Percentiles rank a stretch among this genome's conserved stretches.
These are phyloP conservation scores for Pomatorhinus ruficollis DNA, from an alignment of 2,113 vertebrate genomes.

Conservation along the genomic window DNA sequence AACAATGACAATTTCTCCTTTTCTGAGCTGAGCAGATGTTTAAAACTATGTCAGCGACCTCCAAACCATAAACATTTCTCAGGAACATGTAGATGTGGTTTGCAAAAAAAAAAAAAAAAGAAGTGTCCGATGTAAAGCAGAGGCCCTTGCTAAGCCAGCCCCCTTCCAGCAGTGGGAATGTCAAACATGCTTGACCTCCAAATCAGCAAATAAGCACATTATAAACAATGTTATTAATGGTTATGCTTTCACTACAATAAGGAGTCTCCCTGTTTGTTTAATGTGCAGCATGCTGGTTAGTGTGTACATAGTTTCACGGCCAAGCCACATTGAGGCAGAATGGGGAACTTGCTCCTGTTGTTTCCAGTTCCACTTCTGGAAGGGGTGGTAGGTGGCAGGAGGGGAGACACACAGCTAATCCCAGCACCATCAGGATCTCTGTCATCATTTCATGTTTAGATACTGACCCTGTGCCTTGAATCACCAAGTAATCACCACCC, in stretches of 20 bases:
- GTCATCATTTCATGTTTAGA: background rate
- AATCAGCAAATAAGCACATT: slow-evolving; percentile 69
- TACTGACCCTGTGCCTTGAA: background rate
- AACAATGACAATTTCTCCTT: slow-evolving; percentile 28
- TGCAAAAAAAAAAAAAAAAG: background rate
- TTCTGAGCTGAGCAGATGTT: slow-evolving; percentile 61
- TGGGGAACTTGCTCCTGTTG: background rate
- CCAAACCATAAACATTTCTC: slow-evolving; percentile 64
- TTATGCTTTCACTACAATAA: slow-evolving; percentile 27
- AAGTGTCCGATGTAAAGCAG: slow-evolving; percentile 11
- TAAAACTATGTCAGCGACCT: slow-evolving; percentile 58
- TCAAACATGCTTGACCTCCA: slow-evolving; percentile 71
- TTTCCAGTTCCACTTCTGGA: background rate
- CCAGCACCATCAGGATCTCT: background rate
- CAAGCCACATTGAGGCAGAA: background rate
- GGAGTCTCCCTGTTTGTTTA: slow-evolving; percentile 58
- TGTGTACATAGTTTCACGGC: background rate
- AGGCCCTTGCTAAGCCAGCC: slow-evolving; percentile 13
- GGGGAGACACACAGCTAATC: background rate
- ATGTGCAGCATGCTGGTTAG: background rate
- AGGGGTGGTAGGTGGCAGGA: background rate
- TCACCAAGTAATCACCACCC: background rate
- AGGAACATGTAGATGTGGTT: slow-evolving; percentile 36
- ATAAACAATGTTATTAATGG: slow-evolving; percentile 68
- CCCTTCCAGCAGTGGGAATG: slow-evolving; percentile 53